A percentile compares a stretch with the other conserved stretches of the same genome.
phyloP scores from a whole-genome alignment of 2,888 invertebrate species.

The Dromius quadrimaculatus region DNA sequence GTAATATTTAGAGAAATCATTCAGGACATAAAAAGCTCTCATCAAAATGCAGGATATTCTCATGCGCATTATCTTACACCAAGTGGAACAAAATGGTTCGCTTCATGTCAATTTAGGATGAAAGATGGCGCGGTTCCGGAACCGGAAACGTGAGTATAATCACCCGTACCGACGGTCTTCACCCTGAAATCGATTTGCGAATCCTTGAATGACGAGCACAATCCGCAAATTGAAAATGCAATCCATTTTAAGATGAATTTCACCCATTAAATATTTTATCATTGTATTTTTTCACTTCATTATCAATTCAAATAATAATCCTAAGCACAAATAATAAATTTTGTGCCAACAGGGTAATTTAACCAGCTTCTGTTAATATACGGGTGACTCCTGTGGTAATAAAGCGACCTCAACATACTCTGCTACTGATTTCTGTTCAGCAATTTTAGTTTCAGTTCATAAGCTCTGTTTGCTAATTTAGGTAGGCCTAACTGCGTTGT shows the following conservation, averaged over 20 bases:
- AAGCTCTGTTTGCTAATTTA: slow-evolving; percentile 1
- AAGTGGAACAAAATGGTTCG: slow-evolving; percentile 33
- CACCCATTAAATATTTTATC: no score
- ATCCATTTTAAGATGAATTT: no score
- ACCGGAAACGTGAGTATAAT: slow-evolving; percentile 30
- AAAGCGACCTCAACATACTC: not conserved
- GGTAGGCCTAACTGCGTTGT: no score
- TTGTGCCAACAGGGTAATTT: no score
- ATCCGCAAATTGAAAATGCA: no score
- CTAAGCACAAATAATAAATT: no score
- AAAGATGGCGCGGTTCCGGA: slow-evolving; percentile 54
- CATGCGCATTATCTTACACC: slow-evolving; percentile 29
- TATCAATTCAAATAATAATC: no score
- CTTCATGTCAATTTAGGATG: slow-evolving; percentile 53
- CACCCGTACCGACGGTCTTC: not conserved
- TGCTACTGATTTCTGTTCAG: not conserved
- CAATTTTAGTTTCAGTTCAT: slow-evolving; percentile 1
- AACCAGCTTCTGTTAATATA: no score
- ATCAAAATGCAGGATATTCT: slow-evolving; percentile 14
- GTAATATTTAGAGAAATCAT: no score
- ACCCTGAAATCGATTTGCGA: not conserved
- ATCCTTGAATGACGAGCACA: not conserved
- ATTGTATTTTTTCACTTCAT: no score
- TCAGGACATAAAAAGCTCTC: slow-evolving; percentile 20
- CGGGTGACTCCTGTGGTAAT: no score